Evolutionary conservation across 1,140 invertebrate genomes (phyloP).

Genomic region (Nymphalis io): DNA sequence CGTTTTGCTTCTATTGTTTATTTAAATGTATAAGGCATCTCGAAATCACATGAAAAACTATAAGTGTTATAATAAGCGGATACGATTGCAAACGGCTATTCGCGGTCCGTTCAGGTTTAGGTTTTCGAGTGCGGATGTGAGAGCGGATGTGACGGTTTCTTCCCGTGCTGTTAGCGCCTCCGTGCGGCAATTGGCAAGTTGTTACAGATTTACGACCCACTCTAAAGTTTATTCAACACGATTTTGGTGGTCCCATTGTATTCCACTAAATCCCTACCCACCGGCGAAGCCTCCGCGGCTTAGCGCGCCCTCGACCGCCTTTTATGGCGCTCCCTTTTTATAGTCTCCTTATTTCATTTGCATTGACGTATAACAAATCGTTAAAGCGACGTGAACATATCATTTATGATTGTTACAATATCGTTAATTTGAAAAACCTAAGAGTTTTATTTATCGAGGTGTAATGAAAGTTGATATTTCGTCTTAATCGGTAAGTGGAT

Average conservation of each 20-base stretch:
- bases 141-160: conserved; percentile 70
- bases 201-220: conserved; percentile 77
- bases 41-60: conserved; percentile 11
- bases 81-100: conserved; percentile 41
- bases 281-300: conserved; percentile 51
- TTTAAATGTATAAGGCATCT: neutral
- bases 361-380: conserved; percentile 54
- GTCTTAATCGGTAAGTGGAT: conserved; percentile 27
- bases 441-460: conserved; percentile 35
- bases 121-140: conserved; percentile 76
- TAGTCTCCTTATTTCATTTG: conserved; percentile 70
- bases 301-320: conserved; percentile 57
- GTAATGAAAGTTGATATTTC: conserved; percentile 42
- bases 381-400: conserved; percentile 38
- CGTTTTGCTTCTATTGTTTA: neutral
- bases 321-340: conserved; percentile 70
- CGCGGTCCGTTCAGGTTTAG: conserved; percentile 43
- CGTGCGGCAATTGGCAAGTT: conserved; percentile 76
- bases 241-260: conserved; percentile 79
- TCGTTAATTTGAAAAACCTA: conserved; percentile 43
- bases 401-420: conserved; percentile 46
- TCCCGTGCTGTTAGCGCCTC: conserved; percentile 72
- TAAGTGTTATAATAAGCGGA: conserved; percentile 40
- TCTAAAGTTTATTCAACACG: conserved; percentile 73
- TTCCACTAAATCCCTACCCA: conserved; percentile 61